Base-by-base conservation (phyloP, 2,888 invertebrate genomes). In the Leptopterna dolabrata region DNA sequence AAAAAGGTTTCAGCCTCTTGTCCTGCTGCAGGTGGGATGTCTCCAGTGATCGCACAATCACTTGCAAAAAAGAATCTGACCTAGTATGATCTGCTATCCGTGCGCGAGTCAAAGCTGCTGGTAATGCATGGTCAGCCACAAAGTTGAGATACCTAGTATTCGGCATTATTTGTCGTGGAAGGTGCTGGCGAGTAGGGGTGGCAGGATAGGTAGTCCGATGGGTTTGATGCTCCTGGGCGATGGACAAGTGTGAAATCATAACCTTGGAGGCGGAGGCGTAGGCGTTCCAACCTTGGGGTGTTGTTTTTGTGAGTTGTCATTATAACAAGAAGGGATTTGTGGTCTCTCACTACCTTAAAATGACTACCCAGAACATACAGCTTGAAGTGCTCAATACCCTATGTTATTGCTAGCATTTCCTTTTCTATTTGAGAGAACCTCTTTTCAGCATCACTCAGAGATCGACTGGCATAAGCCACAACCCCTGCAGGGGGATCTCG, bases 221-320 rank as follows among this genome's bases (percentile, higher is more conserved):
- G n/a, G 78, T 76, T 51, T 4, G 55, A 30, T 86, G 78, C 16
- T 76, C n/a, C n/a, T n/a, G n/a, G n/a, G n/a, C n/a, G n/a, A n/a
- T n/a, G n/a, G n/a, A n/a, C n/a, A 2, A 86, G 51, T 7, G 4
- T 16, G 11, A 78, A 86, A 30, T 86, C 55, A 76, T 78, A 63
- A 4, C 84, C 71, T 24, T 70, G 30, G 2, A 83, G 43, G 14
- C 30, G 36, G 2, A 83, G n/a, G 2, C 29, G 24, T 13, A 83
- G 84, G 7, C 84, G 4, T 70, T 83, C 63, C 24, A 83, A 27
- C n/a, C 84, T 27, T 2, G 70, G 29, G 4, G 78, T 30, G 11
- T 30, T 78, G 0, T 45, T 6, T 27, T 86, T 86, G 0, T 1
- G 6, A 6, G 1, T 76, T 9, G 36, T 19, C 1, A 63, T 1